Evolutionary conservation across 2,888 invertebrate genomes (phyloP).

Genomic region (Ichneumoninae sp.): DNA sequence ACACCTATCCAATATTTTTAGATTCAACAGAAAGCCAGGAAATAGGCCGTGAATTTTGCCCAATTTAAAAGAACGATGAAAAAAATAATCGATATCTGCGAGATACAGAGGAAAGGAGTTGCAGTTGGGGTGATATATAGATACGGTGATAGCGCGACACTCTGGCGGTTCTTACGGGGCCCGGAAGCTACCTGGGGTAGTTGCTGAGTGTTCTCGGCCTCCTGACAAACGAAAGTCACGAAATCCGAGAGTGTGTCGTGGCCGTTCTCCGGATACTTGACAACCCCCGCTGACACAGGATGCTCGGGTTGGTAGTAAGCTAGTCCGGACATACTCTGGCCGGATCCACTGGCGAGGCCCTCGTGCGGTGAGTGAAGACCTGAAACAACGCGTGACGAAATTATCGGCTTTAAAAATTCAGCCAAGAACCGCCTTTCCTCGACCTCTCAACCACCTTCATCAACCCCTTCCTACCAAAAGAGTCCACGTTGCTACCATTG

Average conservation of each 20-base stretch:
- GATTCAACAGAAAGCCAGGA: not conserved
- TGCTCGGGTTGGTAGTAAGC: slow-evolving; percentile 87
- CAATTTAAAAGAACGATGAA: not conserved
- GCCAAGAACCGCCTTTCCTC: slow-evolving; percentile 74
- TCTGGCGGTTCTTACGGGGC: slow-evolving; percentile 64
- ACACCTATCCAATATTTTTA: not conserved
- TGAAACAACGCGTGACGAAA: slow-evolving; percentile 77
- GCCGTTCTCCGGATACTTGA: slow-evolving; percentile 93
- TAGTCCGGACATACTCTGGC: slow-evolving; percentile 84
- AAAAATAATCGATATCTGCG: slow-evolving; percentile 2
- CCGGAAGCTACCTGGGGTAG: slow-evolving; percentile 88
- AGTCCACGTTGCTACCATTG: slow-evolving; percentile 2
- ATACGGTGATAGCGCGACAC: slow-evolving; percentile 59
- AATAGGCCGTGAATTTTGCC: not conserved
- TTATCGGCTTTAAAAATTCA: slow-evolving; percentile 45
- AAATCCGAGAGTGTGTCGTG: slow-evolving; percentile 98
- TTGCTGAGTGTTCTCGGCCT: slow-evolving; percentile 92
- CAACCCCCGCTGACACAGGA: slow-evolving; percentile 83
- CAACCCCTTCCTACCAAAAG: slow-evolving; percentile 7
- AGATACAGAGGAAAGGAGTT: not conserved
- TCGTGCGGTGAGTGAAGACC: slow-evolving; percentile 85
- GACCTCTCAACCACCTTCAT: slow-evolving; percentile 65
- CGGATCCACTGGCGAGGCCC: slow-evolving; percentile 85
- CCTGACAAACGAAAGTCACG: slow-evolving; percentile 98
- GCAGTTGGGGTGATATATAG: slow-evolving; percentile 33